Conservation (phyloP, 2,113 vertebrate species). For the Callithrix jacchus region DNA sequence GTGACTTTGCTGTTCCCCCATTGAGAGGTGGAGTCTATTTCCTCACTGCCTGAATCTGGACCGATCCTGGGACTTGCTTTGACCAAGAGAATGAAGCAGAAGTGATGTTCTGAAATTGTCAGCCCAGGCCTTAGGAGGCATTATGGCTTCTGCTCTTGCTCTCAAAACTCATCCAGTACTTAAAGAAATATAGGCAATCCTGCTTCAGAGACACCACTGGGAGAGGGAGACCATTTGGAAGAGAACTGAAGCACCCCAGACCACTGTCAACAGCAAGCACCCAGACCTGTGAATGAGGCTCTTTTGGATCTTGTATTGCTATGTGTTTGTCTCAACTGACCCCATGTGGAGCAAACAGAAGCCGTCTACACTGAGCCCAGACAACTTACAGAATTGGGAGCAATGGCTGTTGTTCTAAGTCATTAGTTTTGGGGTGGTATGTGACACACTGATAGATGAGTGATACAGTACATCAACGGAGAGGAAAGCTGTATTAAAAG, state of each 20-base stretch:
- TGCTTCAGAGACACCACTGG: neutral
- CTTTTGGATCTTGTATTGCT: neutral
- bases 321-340: neutral
- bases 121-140: neutral
- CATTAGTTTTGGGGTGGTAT: neutral
- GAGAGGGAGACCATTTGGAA: no score
- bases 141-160: neutral
- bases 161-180: neutral
- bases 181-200: neutral
- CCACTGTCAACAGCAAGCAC: neutral
- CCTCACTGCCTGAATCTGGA: neutral
- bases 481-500: neutral
- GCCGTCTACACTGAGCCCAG: neutral
- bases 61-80: neutral
- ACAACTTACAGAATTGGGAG: neutral
- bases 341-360: neutral
- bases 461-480: neutral
- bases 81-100: neutral
- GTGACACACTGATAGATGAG: neutral
- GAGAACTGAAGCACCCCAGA: no score
- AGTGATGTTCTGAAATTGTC: neutral
- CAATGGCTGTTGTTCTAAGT: neutral
- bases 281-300: neutral
- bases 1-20: neutral
- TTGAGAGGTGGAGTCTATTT: neutral